phyloP scores from a whole-genome alignment of 2,113 vertebrate species.

The Dromiciops gliroides region DNA sequence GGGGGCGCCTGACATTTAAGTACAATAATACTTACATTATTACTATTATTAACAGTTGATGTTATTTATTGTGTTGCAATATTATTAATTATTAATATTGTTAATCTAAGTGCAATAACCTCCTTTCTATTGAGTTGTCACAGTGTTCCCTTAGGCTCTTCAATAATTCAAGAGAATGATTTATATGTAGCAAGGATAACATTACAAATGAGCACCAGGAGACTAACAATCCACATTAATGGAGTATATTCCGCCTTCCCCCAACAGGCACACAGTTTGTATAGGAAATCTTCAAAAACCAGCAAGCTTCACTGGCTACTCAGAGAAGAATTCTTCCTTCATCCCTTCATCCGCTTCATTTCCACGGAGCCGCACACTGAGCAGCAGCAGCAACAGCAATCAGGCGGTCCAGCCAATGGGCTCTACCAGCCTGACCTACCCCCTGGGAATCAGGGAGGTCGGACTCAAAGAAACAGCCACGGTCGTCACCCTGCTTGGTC shows the following conservation, averaged over 20 bases:
- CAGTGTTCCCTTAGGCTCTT: not conserved
- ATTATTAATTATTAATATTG: not conserved
- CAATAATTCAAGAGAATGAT: not conserved
- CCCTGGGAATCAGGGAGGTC: slow-evolving; percentile 69
- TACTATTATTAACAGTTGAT: not conserved
- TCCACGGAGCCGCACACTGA: slow-evolving; percentile 55
- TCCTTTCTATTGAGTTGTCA: not conserved
- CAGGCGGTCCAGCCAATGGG: not conserved
- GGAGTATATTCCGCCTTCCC: slow-evolving; percentile 63
- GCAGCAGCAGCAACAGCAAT: slow-evolving; percentile 66
- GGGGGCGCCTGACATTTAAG: not conserved
- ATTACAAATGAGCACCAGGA: slow-evolving; percentile 27
- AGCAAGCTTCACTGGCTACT: slow-evolving; percentile 68
- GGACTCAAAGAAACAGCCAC: slow-evolving; percentile 60
- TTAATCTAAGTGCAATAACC: not conserved
- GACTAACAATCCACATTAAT: slow-evolving; percentile 71
- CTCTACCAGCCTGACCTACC: slow-evolving; percentile 71
- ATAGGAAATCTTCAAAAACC: slow-evolving; percentile 80
- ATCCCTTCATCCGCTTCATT: slow-evolving; percentile 65
- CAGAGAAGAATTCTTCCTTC: slow-evolving; percentile 65
- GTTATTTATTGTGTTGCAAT: not conserved
- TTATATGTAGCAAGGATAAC: not conserved
- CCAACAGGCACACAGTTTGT: slow-evolving; percentile 85
- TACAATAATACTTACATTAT: not conserved
- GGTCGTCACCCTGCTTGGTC: slow-evolving; percentile 78